phyloP scores from a whole-genome alignment of 2,113 vertebrate genomes.

The Brachyhypopomus gauderio region DNA sequence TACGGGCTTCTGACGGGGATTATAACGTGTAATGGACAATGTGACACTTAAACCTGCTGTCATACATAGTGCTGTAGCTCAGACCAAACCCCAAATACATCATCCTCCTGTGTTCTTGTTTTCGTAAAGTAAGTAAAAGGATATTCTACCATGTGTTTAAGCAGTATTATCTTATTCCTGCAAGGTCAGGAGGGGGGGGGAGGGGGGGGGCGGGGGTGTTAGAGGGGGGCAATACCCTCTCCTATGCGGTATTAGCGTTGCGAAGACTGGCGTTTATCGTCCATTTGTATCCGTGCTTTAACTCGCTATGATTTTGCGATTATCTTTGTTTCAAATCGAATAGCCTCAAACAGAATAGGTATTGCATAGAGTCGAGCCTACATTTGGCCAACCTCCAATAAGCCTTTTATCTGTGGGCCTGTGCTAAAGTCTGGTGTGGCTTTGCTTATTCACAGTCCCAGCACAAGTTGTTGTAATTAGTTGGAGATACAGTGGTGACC shows the following conservation, averaged over 20 bases:
- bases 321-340: slow-evolving; percentile 17
- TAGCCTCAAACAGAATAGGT: slow-evolving; percentile 25
- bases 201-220: slow-evolving; percentile 19
- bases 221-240: slow-evolving; percentile 54
- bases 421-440: too few species aligned
- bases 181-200: slow-evolving; percentile 62
- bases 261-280: slow-evolving; percentile 25
- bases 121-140: background rate
- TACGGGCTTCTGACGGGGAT: background rate
- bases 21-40: slow-evolving; percentile 5
- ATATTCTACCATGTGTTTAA: background rate
- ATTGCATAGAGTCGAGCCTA: background rate
- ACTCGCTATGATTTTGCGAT: background rate
- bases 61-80: too few species aligned
- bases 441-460: background rate
- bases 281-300: slow-evolving; percentile 29
- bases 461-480: slow-evolving; percentile 9
- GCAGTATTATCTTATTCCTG: slow-evolving; percentile 43
- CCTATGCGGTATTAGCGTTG: slow-evolving; percentile 46
- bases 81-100: too few species aligned
- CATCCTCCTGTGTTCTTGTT: too few species aligned
- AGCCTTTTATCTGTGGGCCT: background rate
- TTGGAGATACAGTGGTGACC: slow-evolving; percentile 5
- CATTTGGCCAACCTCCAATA: background rate
- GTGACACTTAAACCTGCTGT: too few species aligned